Evolutionary conservation across 2,797 vertebrate genomes (phyloP).

Genomic region (Liasis olivaceus): DNA sequence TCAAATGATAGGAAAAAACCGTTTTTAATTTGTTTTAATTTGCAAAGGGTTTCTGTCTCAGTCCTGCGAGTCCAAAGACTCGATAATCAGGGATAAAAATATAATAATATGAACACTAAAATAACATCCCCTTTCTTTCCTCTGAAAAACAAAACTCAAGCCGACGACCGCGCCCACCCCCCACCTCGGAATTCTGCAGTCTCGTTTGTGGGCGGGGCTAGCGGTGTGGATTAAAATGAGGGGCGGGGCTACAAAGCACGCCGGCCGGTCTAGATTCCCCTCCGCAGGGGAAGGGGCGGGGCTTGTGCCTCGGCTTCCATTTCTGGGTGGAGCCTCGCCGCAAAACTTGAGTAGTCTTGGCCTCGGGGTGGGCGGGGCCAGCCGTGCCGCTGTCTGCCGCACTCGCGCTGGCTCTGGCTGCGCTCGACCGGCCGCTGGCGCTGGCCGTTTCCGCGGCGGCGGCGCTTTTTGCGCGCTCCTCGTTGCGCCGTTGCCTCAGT

Average conservation of each 20-base stretch:
- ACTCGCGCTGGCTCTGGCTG: not conserved
- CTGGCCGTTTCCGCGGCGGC: not conserved
- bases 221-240: not conserved
- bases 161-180: not conserved
- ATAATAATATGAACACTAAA: not conserved
- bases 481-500: constrained; percentile 38
- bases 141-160: not conserved
- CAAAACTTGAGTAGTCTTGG: not conserved
- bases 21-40: not conserved
- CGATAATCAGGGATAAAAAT: not conserved
- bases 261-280: not conserved
- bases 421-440: not conserved
- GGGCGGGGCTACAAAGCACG: not conserved
- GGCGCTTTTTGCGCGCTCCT: not conserved
- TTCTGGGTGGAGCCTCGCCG: not conserved
- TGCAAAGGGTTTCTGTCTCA: not conserved
- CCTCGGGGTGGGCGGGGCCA: not conserved
- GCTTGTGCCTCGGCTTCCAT: too few relatives aligned
- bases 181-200: not conserved
- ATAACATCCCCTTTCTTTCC: not conserved
- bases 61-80: not conserved
- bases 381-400: not conserved
- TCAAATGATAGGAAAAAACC: not conserved
- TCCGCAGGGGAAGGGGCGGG: not conserved
- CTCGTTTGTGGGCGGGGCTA: not conserved